These are phyloP conservation scores for Phaethornis superciliosus DNA, from an alignment of 2,113 vertebrate species.

Conservation along the genomic window DNA sequence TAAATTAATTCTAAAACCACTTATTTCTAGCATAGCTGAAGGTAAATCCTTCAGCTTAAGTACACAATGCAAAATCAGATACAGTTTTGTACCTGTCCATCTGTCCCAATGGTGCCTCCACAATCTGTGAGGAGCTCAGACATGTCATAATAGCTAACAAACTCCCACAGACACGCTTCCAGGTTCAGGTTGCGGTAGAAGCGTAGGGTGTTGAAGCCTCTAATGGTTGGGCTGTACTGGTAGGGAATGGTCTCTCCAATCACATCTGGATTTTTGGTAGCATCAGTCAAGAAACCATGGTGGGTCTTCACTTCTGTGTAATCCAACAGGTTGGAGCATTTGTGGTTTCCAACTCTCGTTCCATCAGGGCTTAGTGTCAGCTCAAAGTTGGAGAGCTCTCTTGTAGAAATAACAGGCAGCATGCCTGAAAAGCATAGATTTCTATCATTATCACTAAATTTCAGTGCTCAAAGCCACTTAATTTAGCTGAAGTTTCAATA, in stretches of 20 bases:
- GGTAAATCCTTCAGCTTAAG: neutral
- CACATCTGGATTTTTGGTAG: conserved; percentile 78
- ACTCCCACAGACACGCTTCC: conserved; percentile 95
- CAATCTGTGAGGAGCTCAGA: conserved; percentile 93
- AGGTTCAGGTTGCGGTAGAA: conserved; percentile 93
- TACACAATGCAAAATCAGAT: neutral
- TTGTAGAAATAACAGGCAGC: conserved; percentile 92
- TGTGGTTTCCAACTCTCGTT: conserved; percentile 90
- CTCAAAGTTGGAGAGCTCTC: conserved; percentile 91
- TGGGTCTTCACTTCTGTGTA: conserved; percentile 88
- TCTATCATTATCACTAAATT: neutral
- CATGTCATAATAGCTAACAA: conserved; percentile 92
- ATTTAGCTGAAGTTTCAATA: neutral
- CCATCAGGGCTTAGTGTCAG: conserved; percentile 92
- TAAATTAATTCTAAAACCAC: neutral
- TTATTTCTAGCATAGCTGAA: neutral
- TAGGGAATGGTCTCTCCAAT: conserved; percentile 85
- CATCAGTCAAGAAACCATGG: conserved; percentile 86
- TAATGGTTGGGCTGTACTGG: conserved; percentile 82
- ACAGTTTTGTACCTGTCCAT: conserved; percentile 83
- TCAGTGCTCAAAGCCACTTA: neutral
- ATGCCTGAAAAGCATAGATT: conserved; percentile 79
- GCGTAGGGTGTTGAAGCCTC: conserved; percentile 83
- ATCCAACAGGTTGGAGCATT: conserved; percentile 92
- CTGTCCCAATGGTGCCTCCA: conserved; percentile 88